Base-by-base conservation (phyloP, 2,888 invertebrate species). In the Platynereis dumerilii region DNA sequence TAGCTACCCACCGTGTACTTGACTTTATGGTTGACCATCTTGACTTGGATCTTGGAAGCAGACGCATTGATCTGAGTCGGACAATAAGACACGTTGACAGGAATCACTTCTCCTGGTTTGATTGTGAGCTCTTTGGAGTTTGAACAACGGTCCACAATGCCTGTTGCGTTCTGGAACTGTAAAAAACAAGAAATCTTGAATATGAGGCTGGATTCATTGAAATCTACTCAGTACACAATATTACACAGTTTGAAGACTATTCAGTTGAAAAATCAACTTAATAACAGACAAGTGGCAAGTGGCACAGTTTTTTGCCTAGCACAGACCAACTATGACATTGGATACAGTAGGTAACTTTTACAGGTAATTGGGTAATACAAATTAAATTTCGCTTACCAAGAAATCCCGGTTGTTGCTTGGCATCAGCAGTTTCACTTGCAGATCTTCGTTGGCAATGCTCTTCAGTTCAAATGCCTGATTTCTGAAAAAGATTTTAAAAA, bases 1-100 rank as follows among this genome's bases (percentile, higher is more conserved):
- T n/a, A n/a, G n/a, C n/a, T n/a, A n/a, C 65, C 42, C 56, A 69
- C 69, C 22, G 64, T 52, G 56, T 66, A 67, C 52, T 69, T 69
- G 34, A 57, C 34, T 20, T 48, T 28, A 15, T 39, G 29, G 42
- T 64, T 55, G 39, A 45, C 58, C 12, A 28, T 62, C 39, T 57
- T 48, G 26, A 69, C 44, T 22, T 53, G 34, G n/a, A 69, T 60
- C 27, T 45, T 60, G 27, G 56, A 60, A 2, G n/a, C n/a, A 20
- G 52, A n/a, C 15, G 24, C 53, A 15, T 17, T n/a, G 20, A 58
- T 52, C 17, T 39, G 20, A 12, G 60, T 39, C 17, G 67, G 67
- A 1, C 55, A 42, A 52, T 53, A 69, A n/a, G 45, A 15, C 44
- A 69, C 60, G 42, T 58, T 56, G n/a, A 66, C 60, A 0, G 64